Percentiles rank a stretch among this genome's conserved stretches.
phyloP scores from a whole-genome alignment of 2,888 invertebrate genomes.

The Strigamia crassipes region DNA sequence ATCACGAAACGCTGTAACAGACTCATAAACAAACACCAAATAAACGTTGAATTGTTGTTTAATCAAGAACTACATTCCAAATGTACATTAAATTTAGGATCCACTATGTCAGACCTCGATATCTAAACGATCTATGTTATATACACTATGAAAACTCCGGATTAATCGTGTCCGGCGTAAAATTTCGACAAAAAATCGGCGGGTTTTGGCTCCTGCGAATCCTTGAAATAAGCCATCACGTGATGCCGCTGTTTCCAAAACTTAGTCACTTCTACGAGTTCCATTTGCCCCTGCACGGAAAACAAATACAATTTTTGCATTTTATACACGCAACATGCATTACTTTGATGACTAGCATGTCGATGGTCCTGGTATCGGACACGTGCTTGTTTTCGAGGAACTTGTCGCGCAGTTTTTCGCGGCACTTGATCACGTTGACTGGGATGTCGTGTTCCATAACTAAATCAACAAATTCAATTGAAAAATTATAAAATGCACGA shows the following conservation, averaged over 20 bases:
- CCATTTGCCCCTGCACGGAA: conserved; percentile 83
- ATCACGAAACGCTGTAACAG: neutral
- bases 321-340: conserved; percentile 43
- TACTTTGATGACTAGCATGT: conserved; percentile 91
- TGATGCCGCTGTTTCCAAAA: conserved; percentile 89
- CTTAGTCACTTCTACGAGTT: conserved; percentile 81
- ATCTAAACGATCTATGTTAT: neutral
- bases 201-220: conserved; percentile 81
- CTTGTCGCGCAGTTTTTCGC: conserved; percentile 74
- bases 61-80: too few species aligned
- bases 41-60: too few species aligned
- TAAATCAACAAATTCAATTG: too few species aligned
- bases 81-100: too few species aligned
- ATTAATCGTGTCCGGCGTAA: conserved; percentile 64
- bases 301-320: conserved; percentile 54
- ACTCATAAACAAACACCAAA: neutral
- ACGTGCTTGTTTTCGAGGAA: conserved; percentile 78
- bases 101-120: too few species aligned
- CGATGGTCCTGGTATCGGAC: conserved; percentile 84
- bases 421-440: conserved; percentile 70
- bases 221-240: conserved; percentile 85
- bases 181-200: conserved; percentile 92
- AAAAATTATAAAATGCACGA: too few species aligned
- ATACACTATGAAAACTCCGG: neutral
- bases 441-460: conserved; percentile 84